Base-by-base conservation (phyloP, 2,888 invertebrate genomes). In the Nomada hirtipes region DNA sequence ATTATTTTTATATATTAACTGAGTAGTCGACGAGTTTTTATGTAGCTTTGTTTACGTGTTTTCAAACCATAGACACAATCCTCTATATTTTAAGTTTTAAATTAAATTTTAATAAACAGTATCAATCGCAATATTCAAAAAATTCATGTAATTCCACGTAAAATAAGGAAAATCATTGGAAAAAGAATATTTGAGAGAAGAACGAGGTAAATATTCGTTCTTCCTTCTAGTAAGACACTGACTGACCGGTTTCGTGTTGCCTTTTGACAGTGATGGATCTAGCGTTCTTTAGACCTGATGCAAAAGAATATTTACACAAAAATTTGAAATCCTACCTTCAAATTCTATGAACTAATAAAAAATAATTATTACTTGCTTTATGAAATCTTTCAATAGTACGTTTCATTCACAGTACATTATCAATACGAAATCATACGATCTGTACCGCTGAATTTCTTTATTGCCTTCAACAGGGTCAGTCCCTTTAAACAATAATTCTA, bases 231-330 rank as follows among this genome's bases (percentile, higher is more conserved):
- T 74, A 23, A 73, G 76, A 36, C 79, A 76, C 61, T 74, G 83
- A 86, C 87, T 86, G 85, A 89, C 85, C 82, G 83, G 89, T 88
- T 89, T 80, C 79, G 60, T 79, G 71, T 68, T 55, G 57, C 52
- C 36, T 67, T 44, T 15, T 18, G 76, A 82, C 83, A 88, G 83
- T 88, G 85, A 84, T 76, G 88, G 81, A 87, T 83, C 67, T 71
- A 76, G 50, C n/a, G 42, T 57, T 18, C 36, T 18, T 23, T 47
- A 57, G 68, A 76, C 88, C 88, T 63, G 71, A 59, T 52, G 65
- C 71, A 76, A 36, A 7, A 68, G 60, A 72, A 70, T 11, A 7
- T 57, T 68, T 2, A n/a, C 15, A 10, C 11, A 4, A n/a, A 69
- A 73, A 64, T 64, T 59, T 7, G 11, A 18, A 26, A 52, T 76